Evolutionary conservation across 1,140 invertebrate genomes (phyloP).

Genomic region (Drosophila teissieri): DNA sequence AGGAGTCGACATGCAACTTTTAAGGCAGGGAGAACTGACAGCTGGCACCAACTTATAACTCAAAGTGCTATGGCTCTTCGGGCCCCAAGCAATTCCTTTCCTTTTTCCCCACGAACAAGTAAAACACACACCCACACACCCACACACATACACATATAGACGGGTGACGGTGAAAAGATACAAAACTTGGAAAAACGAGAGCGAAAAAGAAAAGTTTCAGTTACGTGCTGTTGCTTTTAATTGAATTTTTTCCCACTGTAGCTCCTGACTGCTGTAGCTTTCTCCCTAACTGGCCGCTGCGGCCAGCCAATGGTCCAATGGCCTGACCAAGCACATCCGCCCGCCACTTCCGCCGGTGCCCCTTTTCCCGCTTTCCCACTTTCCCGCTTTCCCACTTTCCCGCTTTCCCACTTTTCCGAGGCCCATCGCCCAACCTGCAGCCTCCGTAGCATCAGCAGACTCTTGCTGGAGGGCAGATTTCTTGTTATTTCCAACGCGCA

Average conservation of each 20-base stretch:
- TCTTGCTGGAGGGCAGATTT: constrained; percentile 67
- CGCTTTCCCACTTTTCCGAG: not conserved
- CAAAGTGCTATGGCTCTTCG: constrained; percentile 43
- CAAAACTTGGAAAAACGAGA: constrained; percentile 69
- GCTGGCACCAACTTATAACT: constrained; percentile 78
- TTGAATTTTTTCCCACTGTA: constrained; percentile 77
- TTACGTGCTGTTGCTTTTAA: constrained; percentile 84
- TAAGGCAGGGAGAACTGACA: constrained; percentile 65
- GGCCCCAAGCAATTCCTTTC: constrained; percentile 51
- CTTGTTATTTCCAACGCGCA: constrained; percentile 77
- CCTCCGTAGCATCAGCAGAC: constrained; percentile 18
- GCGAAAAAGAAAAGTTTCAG: constrained; percentile 75
- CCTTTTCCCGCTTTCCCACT: not conserved
- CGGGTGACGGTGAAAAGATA: constrained; percentile 63
- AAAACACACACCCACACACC: constrained; percentile 28
- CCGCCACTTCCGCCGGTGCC: constrained; percentile 55
- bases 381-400: constrained; percentile 3
- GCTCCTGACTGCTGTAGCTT: constrained; percentile 9
- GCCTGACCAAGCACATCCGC: constrained; percentile 76
- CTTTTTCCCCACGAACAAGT: constrained; percentile 29
- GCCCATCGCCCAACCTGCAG: not conserved
- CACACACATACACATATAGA: constrained; percentile 21
- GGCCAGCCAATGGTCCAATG: constrained; percentile 59
- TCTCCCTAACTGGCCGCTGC: constrained; percentile 53
- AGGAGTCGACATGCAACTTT: constrained; percentile 55